Percentiles rank a stretch among this genome's conserved stretches.
These are phyloP conservation scores for Strix aluco DNA, from an alignment of 2,113 vertebrate species.

Conservation along the genomic window DNA sequence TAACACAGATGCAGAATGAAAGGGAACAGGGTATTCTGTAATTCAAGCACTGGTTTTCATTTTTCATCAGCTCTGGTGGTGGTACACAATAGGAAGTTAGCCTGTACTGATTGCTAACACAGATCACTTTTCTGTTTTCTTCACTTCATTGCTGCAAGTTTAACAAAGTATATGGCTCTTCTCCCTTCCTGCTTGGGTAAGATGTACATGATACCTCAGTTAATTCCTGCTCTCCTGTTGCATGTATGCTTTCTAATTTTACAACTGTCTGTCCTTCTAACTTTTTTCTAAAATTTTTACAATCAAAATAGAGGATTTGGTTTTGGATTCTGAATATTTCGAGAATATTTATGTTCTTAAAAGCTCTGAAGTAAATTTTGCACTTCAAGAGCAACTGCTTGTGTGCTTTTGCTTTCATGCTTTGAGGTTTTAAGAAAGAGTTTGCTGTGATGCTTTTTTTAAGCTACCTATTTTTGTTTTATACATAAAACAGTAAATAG, in stretches of 20 bases:
- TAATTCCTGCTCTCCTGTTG: constrained; percentile 55
- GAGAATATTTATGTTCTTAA: not conserved
- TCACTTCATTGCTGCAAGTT: constrained; percentile 91
- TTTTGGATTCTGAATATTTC: constrained; percentile 41
- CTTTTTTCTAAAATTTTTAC: not conserved
- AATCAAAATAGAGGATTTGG: not conserved
- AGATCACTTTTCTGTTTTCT: constrained; percentile 87
- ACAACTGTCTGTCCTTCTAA: not conserved
- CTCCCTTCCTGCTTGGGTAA: constrained; percentile 94
- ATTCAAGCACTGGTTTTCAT: constrained; percentile 67
- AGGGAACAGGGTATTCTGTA: constrained; percentile 46
- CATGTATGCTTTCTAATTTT: constrained; percentile 64
- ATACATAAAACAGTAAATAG: constrained; percentile 2
- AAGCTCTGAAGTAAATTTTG: not conserved
- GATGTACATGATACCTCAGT: constrained; percentile 56
- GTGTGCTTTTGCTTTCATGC: constrained; percentile 56
- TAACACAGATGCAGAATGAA: constrained; percentile 35
- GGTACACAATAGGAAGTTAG: constrained; percentile 75
- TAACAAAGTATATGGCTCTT: constrained; percentile 90
- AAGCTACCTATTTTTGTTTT: constrained; percentile 54
- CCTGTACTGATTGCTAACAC: constrained; percentile 85
- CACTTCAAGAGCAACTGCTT: not conserved
- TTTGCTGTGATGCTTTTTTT: constrained; percentile 27
- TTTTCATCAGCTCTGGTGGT: constrained; percentile 76
- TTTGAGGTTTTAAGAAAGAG: constrained; percentile 39